Percentiles rank a stretch among this genome's conserved stretches.
phyloP scores from a whole-genome alignment of 2,113 vertebrate genomes.

The Elgaria multicarinata region DNA sequence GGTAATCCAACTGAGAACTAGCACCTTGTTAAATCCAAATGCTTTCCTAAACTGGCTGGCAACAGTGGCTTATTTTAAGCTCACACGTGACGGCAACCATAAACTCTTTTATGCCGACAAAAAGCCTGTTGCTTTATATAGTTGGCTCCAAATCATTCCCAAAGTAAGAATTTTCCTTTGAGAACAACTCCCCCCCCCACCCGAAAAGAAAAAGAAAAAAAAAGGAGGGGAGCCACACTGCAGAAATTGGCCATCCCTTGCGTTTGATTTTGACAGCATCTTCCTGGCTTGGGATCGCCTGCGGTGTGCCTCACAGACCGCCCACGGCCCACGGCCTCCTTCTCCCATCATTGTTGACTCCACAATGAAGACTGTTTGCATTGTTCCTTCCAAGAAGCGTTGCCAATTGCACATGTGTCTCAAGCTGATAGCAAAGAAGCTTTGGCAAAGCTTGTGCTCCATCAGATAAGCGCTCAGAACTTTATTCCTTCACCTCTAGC shows the following conservation, averaged over 20 bases:
- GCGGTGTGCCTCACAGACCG: constrained; percentile 57
- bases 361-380: constrained; percentile 76
- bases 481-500: constrained; percentile 56
- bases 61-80: constrained; percentile 56
- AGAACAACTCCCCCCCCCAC: too few relatives aligned
- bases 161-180: constrained; percentile 65
- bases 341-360: constrained; percentile 75
- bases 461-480: constrained; percentile 74
- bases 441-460: constrained; percentile 73
- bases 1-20: not conserved
- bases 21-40: not conserved
- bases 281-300: constrained; percentile 65
- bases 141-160: constrained; percentile 58
- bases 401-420: constrained; percentile 83
- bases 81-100: constrained; percentile 32
- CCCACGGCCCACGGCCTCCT: constrained; percentile 64
- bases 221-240: constrained; percentile 7
- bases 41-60: constrained; percentile 36
- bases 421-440: constrained; percentile 85
- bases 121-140: constrained; percentile 42
- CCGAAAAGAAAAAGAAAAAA: too few relatives aligned
- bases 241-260: constrained; percentile 51
- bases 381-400: constrained; percentile 74
- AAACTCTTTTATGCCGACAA: constrained; percentile 41
- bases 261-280: constrained; percentile 66